Conservation (phyloP, 37 sponge, comb jelly and placozoan species). For the Agelas oroides region DNA sequence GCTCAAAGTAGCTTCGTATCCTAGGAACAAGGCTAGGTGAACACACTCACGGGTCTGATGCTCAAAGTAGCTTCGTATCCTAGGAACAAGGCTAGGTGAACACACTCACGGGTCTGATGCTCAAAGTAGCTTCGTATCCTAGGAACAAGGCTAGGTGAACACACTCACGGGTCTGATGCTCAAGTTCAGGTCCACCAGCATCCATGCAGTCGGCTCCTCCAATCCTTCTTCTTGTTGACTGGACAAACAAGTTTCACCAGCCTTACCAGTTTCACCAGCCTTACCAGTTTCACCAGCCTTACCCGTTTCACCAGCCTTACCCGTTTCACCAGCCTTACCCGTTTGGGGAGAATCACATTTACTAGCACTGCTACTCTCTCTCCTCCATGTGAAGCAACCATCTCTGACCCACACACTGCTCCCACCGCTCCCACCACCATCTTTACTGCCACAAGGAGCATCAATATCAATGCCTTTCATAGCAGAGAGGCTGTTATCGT, state of each 20-base stretch:
- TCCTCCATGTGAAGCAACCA: constrained; percentile 73
- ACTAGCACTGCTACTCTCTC: neutral
- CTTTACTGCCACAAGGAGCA: too few species aligned
- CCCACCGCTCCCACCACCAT: too few species aligned
- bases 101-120: too few species aligned
- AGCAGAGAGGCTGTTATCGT: too few species aligned
- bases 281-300: neutral
- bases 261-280: neutral
- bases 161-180: constrained; percentile 30
- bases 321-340: neutral
- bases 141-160: too few species aligned
- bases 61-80: too few species aligned
- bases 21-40: too few species aligned
- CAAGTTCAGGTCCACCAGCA: constrained; percentile 37
- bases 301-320: neutral
- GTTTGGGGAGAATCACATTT: neutral
- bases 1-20: too few species aligned
- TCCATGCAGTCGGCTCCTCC: constrained; percentile 5
- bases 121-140: too few species aligned
- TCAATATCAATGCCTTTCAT: too few species aligned
- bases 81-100: too few species aligned
- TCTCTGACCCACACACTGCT: constrained; percentile 15
- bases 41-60: too few species aligned
- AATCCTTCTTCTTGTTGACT: neutral
- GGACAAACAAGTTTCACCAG: neutral